Percentiles rank a stretch among this genome's conserved stretches.
These are phyloP conservation scores for Erannis defoliaria DNA, from an alignment of 2,888 invertebrate species.

Conservation along the genomic window DNA sequence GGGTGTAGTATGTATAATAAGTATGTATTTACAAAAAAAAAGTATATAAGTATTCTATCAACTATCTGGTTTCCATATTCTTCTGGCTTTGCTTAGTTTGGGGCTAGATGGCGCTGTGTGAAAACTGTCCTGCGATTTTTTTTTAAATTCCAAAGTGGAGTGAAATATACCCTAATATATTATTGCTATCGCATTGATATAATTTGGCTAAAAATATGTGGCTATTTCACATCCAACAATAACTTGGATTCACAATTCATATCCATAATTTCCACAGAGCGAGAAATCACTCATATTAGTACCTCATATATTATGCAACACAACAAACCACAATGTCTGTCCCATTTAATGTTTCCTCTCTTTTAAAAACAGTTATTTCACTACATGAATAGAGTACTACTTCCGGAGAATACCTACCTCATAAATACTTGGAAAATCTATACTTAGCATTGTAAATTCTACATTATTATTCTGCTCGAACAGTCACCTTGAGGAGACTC, in stretches of 20 bases:
- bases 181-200: too few relatives aligned
- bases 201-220: too few relatives aligned
- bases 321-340: conserved; percentile 15
- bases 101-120: too few relatives aligned
- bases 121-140: too few relatives aligned
- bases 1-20: too few relatives aligned
- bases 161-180: too few relatives aligned
- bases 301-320: conserved; percentile 8
- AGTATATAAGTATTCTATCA: too few relatives aligned
- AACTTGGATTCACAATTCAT: background rate
- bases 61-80: too few relatives aligned
- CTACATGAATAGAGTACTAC: conserved; percentile 52
- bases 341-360: conserved; percentile 4
- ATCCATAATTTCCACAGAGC: background rate
- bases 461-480: conserved; percentile 47
- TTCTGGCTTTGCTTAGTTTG: too few relatives aligned
- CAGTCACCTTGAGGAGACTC: conserved; percentile 54
- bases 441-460: conserved; percentile 34
- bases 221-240: background rate
- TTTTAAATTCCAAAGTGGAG: too few relatives aligned
- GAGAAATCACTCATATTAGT: background rate
- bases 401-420: conserved; percentile 50
- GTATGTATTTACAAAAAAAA: too few relatives aligned
- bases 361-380: conserved; percentile 31
- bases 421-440: conserved; percentile 28